These are phyloP conservation scores for Pyrrhia umbra DNA, from an alignment of 2,888 invertebrate species.

Conservation along the genomic window DNA sequence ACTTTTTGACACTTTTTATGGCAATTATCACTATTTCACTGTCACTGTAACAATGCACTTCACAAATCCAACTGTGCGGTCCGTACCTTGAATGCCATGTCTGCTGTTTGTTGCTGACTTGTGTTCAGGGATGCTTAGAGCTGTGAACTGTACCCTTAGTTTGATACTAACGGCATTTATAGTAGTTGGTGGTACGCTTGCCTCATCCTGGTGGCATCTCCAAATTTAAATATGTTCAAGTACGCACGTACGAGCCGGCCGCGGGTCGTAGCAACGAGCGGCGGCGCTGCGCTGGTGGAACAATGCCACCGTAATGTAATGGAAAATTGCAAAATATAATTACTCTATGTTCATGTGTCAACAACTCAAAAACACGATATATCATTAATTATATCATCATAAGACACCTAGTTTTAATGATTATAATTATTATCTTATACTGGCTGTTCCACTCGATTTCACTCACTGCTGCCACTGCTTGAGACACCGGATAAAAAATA, in stretches of 20 bases:
- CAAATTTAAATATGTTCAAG: conserved; percentile 88
- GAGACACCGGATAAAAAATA: no score
- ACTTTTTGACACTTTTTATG: conserved; percentile 36
- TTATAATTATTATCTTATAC: no score
- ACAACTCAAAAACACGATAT: no score
- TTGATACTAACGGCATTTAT: conserved; percentile 83
- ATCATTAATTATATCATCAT: no score
- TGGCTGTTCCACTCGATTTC: no score
- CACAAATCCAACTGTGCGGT: conserved; percentile 68
- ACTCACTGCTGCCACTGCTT: no score
- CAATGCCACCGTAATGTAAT: conserved; percentile 77
- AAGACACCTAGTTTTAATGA: no score
- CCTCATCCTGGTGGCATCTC: conserved; percentile 84
- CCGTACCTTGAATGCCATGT: conserved; percentile 88
- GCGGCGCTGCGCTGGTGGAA: conserved; percentile 64
- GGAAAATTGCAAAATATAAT: conserved; percentile 5
- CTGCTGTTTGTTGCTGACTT: conserved; percentile 71
- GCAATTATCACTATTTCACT: conserved; percentile 57
- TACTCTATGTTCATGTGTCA: not conserved
- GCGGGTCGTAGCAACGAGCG: conserved; percentile 50
- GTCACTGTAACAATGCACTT: conserved; percentile 68
- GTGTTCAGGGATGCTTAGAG: conserved; percentile 82
- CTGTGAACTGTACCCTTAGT: conserved; percentile 84
- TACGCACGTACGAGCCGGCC: conserved; percentile 81
- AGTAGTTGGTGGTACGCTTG: conserved; percentile 72